Conservation (phyloP, 1,140 invertebrate genomes). For the Ceratoteleas bidentatus region DNA sequence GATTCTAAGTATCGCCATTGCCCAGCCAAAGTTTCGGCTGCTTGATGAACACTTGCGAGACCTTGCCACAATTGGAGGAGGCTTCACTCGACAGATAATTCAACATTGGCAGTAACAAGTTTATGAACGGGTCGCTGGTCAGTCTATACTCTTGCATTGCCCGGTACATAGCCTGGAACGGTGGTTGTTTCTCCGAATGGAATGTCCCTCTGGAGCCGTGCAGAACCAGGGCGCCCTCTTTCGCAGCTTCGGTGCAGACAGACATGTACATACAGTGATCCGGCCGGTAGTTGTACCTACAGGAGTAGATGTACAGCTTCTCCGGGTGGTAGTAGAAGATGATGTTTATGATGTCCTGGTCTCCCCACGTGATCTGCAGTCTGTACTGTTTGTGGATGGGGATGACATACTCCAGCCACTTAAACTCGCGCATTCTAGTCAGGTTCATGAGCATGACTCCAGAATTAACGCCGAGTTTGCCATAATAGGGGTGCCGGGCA, state of each 20-base stretch:
- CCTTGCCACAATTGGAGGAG: conserved; percentile 82
- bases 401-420: conserved; percentile 91
- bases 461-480: conserved; percentile 94
- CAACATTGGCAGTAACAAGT: conserved; percentile 80
- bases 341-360: conserved; percentile 98
- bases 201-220: conserved; percentile 94
- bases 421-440: conserved; percentile 92
- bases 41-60: no score
- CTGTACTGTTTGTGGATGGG: conserved; percentile 93
- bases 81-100: conserved; percentile 76
- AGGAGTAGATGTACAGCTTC: conserved; percentile 90
- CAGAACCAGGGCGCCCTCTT: conserved; percentile 89
- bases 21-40: no score
- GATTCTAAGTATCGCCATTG: no score
- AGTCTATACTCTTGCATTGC: conserved; percentile 85
- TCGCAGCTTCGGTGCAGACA: conserved; percentile 89
- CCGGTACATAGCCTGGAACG: conserved; percentile 89
- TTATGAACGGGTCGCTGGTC: conserved; percentile 77
- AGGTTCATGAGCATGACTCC: conserved; percentile 99
- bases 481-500: conserved; percentile 96
- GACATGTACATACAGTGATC: conserved; percentile 98
- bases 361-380: conserved; percentile 96
- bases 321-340: conserved; percentile 96
- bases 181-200: conserved; percentile 92
- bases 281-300: conserved; percentile 94